phyloP scores from a whole-genome alignment of 2,888 invertebrate species.

The Rhingia campestris region DNA sequence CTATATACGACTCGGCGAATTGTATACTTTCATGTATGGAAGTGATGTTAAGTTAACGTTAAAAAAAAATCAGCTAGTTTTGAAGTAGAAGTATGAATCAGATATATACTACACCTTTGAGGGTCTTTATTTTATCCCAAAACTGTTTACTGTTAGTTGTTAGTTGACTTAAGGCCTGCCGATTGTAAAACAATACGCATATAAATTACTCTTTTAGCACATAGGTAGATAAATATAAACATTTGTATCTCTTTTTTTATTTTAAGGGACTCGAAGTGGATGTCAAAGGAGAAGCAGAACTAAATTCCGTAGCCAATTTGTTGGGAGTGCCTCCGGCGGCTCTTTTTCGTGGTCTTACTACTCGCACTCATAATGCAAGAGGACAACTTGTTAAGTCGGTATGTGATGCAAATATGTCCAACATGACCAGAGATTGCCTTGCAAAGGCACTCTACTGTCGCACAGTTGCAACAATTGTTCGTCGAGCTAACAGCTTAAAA shows the following conservation, averaged over 20 bases:
- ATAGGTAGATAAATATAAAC: background rate
- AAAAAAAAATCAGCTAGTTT: no score
- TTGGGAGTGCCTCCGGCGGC: slow-evolving; percentile 85
- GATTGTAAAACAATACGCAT: no score
- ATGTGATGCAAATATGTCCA: slow-evolving; percentile 93
- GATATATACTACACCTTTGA: no score
- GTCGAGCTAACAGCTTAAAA: slow-evolving; percentile 95
- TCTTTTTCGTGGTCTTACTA: slow-evolving; percentile 89
- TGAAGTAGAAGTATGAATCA: no score
- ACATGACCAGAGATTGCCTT: slow-evolving; percentile 93
- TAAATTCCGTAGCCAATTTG: slow-evolving; percentile 93
- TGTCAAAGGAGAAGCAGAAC: slow-evolving; percentile 91
- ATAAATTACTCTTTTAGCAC: no score
- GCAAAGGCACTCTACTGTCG: slow-evolving; percentile 97
- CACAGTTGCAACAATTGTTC: slow-evolving; percentile 95
- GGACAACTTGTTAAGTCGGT: slow-evolving; percentile 91
- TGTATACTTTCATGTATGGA: no score
- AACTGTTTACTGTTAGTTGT: no score
- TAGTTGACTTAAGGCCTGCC: no score
- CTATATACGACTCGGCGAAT: no score
- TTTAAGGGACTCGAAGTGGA: slow-evolving; percentile 87
- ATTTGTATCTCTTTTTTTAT: slow-evolving; percentile 9
- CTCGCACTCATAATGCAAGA: slow-evolving; percentile 90
- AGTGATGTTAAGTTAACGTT: no score
- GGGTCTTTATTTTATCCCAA: no score